These are phyloP conservation scores for Indicator indicator DNA, from an alignment of 2,113 vertebrate species.

Conservation along the genomic window DNA sequence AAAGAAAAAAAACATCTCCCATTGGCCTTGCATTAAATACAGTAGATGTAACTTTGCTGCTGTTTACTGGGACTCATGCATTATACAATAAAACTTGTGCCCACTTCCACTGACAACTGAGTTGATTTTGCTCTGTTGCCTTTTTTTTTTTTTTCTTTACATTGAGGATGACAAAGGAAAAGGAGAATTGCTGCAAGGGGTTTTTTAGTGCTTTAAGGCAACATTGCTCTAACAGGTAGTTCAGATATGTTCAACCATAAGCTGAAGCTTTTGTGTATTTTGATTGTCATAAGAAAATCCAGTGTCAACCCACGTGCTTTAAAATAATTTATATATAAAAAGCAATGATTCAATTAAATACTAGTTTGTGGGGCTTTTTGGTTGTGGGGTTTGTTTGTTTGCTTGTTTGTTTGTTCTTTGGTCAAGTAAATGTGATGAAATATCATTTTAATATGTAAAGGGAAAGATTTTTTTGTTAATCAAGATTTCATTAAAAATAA, in stretches of 20 bases:
- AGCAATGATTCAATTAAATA: not conserved
- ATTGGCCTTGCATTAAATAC: not conserved
- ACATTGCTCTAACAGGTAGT: not conserved
- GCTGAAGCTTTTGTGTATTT: not conserved
- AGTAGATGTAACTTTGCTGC: not conserved
- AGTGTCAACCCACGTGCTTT: rapidly evolving
- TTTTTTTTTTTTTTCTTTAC: not conserved
- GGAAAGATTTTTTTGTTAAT: not conserved
- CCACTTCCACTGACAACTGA: not conserved
- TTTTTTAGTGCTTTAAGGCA: too few relatives aligned
- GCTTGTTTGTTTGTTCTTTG: not conserved
- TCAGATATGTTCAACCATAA: rapidly evolving
- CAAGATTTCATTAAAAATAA: not conserved
- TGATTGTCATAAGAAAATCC: not conserved
- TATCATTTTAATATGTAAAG: not conserved
- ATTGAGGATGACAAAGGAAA: not conserved
- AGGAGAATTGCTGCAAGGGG: not conserved
- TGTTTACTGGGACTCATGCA: rapidly evolving
- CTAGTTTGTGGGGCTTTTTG: not conserved
- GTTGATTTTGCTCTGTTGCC: not conserved
- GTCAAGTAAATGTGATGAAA: not conserved
- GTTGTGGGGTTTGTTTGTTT: too few relatives aligned
- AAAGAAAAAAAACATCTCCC: not conserved
- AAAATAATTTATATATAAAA: not conserved
- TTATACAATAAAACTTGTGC: not conserved